Evolutionary conservation across 2,797 vertebrate species (phyloP), one percentile per base, ranked within the genome.

Genomic region (Lagocephalus sceleratus): DNA sequence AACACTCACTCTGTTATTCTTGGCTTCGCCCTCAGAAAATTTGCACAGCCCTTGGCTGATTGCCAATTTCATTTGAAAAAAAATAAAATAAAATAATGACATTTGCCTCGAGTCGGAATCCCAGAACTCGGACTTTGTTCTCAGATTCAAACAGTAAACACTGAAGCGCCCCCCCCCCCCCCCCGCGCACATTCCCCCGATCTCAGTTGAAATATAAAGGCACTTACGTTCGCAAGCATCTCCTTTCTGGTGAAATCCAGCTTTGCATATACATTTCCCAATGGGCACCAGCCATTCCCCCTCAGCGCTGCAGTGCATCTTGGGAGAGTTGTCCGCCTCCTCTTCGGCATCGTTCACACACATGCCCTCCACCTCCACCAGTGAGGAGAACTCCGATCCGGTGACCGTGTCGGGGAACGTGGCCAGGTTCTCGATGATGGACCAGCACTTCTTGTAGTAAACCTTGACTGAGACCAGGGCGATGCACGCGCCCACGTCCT

Each of bases 371-470:
- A 99, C 97, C 90, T 98, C 96, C 75, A 99, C 97, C 88, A 99
- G 90, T 40, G 97, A 99, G 69, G 96, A 98, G 88, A 99, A 99
- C 90, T 98, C 97, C 6, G 95, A 98, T 54, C 97, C 97, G 20
- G 97, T 99, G 89, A 98, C 96, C 5, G 97, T 98, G 90, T 99
- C 97, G 45, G 95, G 95, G 89, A 99, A 99, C 42, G 94, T 91
- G 86, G 97, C 96, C 94, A 99, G 90, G 88, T 99, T 99, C 91
- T 99, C 96, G 84, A 99, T 97, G 91, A 99, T 98, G 54, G 96
- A 96, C 97, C 97, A 98, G 78, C 97, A 99, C 88, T 98, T 99
- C 90, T 99, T 99, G 91, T 97, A 98, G 87, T 99, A 99, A 39
- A 98, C 96, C 87, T 96, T 97, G 85, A 99, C 96, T 47, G 97